These are phyloP conservation scores for Sapajus apella DNA, from an alignment of 2,113 vertebrate species.

Conservation along the genomic window DNA sequence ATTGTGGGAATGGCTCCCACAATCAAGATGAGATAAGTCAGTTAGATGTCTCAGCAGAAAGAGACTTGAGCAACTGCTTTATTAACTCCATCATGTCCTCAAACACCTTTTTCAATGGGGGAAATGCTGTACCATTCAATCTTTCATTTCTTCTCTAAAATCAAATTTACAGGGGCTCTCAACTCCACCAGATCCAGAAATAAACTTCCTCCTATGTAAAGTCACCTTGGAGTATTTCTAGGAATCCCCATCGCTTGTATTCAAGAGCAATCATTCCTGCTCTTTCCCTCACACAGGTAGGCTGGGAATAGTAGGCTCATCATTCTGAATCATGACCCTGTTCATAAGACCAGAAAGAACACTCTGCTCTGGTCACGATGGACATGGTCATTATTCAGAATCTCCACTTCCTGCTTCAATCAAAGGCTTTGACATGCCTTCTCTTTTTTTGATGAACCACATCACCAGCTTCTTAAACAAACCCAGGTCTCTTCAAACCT, in stretches of 20 bases:
- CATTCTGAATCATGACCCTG: neutral
- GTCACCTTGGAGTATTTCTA: neutral
- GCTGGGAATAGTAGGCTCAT: neutral
- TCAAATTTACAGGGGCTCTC: neutral
- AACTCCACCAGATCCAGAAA: neutral
- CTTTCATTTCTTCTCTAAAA: conserved; percentile 23
- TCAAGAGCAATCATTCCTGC: neutral
- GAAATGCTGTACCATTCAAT: neutral
- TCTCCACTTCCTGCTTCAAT: neutral
- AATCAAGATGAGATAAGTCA: conserved; percentile 53
- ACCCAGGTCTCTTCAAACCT: neutral
- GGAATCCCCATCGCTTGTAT: neutral
- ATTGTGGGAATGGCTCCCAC: neutral
- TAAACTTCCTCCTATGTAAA: neutral
- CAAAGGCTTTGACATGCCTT: neutral
- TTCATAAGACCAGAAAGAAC: too few species aligned
- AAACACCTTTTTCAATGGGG: neutral
- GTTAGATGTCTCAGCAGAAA: conserved; percentile 19
- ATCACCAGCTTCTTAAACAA: neutral
- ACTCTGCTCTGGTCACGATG: neutral
- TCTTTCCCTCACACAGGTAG: neutral
- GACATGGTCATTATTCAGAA: neutral
- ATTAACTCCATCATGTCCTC: neutral
- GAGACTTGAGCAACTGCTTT: neutral
- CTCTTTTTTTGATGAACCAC: neutral